Base-by-base conservation (phyloP, 2,113 vertebrate genomes). In the Megaleporinus macrocephalus region DNA sequence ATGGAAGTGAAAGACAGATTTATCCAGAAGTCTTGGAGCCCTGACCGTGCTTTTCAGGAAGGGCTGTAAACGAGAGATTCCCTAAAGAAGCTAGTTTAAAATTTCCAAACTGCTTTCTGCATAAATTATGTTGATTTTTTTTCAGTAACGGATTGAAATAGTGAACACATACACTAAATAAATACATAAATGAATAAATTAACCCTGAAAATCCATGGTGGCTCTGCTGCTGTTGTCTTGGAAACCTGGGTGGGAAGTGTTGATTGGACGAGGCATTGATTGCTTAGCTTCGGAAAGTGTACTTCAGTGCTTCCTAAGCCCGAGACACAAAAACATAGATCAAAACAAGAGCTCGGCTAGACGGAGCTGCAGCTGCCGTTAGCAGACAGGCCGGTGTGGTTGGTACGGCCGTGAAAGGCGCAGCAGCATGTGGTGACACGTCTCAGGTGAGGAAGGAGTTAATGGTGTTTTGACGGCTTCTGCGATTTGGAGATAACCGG, bases 221-320 rank as follows among this genome's bases (percentile, higher is more conserved):
- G 44, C 26, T 55, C 66, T 76, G 57, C 61, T 73, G 61, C 61
- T 36, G 82, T 81, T 83, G 86, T 84, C 82, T 29, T 88, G 77
- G 84, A 74, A 81, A 88, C 87, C 14, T 15, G 30, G 47, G 41
- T 62, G 83, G 55, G 47, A 65, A 73, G 68, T 30, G 73, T 73
- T 85, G 81, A 83, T 83, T 83, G 63, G 24, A 47, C 73, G 71
- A 53, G 36, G 80, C 33, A 75, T 66, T 55, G 71, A 63, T 63
- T 33, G 41, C 41, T n/a, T 33, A 30, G 29, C 29, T 62, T 55
- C 59, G 47, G 55, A 33, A 72, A 53, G 33, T 53, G 63, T 36
- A 36, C 30, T 78, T 55, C 47, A 41, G 20, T 27, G 68, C 68
- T 71, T 41, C 44, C 55, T 71, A 63, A 15, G 29, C 62, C 65